Evolutionary conservation across 2,113 vertebrate species (phyloP).

Genomic region (Isichthys henryi): DNA sequence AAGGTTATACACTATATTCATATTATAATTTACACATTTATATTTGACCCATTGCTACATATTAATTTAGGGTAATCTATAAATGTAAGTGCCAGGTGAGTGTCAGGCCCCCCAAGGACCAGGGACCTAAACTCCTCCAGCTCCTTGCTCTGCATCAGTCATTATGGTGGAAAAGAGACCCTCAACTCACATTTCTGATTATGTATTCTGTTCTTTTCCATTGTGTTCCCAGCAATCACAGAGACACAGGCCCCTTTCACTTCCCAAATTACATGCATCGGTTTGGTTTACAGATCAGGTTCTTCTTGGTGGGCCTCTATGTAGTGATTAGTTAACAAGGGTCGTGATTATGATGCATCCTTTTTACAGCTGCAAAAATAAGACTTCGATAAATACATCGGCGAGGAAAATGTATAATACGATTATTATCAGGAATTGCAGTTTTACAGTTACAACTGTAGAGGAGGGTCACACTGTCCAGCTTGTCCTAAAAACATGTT

Average conservation of each 20-base stretch:
- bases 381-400: not conserved
- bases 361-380: not conserved
- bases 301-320: not conserved
- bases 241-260: conserved; percentile 12
- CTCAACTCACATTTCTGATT: conserved; percentile 53
- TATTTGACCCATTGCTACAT: not conserved
- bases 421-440: not conserved
- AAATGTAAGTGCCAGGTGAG: not conserved
- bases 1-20: not conserved
- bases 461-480: not conserved
- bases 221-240: conserved; percentile 33
- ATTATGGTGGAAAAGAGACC: conserved; percentile 49
- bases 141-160: conserved; percentile 42
- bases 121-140: conserved; percentile 17
- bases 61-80: not conserved
- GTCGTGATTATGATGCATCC: not conserved
- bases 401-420: not conserved
- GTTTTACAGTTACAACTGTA: not conserved
- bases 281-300: not conserved
- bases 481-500: not conserved
- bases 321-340: conserved; percentile 1
- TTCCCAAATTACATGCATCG: conserved; percentile 7
- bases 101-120: not conserved
- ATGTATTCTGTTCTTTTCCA: conserved; percentile 45
- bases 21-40: not conserved